Percentiles rank a stretch among this genome's conserved stretches.
These are phyloP conservation scores for Eulemur coronatus DNA, from an alignment of 2,797 vertebrate genomes.

Conservation along the genomic window DNA sequence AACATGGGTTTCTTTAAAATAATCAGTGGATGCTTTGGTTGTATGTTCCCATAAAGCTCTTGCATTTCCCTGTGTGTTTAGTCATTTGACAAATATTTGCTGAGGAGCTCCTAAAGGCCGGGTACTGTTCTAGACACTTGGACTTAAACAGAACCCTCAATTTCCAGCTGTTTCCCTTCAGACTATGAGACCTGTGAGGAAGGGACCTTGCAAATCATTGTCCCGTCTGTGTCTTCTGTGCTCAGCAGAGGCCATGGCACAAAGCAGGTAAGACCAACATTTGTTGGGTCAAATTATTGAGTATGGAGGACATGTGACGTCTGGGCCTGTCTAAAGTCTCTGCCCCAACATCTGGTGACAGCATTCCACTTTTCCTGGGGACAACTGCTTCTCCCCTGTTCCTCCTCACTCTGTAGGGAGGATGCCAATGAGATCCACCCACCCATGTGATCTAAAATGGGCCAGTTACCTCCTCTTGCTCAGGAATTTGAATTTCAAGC, in stretches of 20 bases:
- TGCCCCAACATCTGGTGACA: background rate
- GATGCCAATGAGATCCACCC: background rate
- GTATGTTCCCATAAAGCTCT: background rate
- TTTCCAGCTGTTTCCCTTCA: background rate
- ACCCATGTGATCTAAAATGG: background rate
- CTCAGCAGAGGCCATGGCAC: background rate
- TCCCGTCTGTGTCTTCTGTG: background rate
- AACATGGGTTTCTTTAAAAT: background rate
- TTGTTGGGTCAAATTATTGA: background rate
- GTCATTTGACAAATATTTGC: conserved; percentile 30
- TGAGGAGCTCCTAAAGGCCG: background rate
- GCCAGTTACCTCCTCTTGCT: background rate
- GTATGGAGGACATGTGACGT: background rate
- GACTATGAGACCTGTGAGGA: background rate
- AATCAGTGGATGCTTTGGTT: background rate
- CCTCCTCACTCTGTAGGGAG: background rate
- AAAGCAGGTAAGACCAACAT: background rate
- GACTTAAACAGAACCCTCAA: background rate
- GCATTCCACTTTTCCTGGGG: background rate
- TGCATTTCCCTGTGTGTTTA: background rate
- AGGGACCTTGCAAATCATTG: background rate
- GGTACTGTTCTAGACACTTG: background rate
- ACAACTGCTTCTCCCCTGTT: background rate
- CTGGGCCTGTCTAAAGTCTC: no score
- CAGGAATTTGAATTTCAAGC: conserved; percentile 36